Percentiles rank a stretch among this genome's conserved stretches.
These are phyloP conservation scores for Gobius niger DNA, from an alignment of 2,113 vertebrate genomes.

Conservation along the genomic window DNA sequence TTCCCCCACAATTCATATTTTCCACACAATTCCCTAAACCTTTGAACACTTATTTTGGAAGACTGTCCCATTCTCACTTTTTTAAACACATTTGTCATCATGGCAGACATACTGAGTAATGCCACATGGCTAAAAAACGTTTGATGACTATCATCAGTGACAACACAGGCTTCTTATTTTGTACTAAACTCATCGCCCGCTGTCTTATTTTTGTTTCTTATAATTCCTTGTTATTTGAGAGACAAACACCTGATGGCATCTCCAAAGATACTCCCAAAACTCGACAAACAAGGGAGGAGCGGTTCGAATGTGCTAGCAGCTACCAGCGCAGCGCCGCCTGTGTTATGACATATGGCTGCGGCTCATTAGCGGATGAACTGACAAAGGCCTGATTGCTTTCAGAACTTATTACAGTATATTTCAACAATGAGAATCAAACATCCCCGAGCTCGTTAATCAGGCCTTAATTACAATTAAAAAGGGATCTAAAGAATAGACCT, in stretches of 20 bases:
- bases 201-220: neutral
- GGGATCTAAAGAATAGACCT: conserved; percentile 72
- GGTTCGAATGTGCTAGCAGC: conserved; percentile 1
- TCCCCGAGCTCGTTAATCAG: conserved; percentile 68
- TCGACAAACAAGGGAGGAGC: conserved; percentile 11
- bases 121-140: too few relatives aligned
- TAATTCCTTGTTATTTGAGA: neutral
- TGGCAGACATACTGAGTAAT: too few relatives aligned
- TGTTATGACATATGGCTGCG: conserved; percentile 64
- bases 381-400: conserved; percentile 66
- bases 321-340: conserved; percentile 26
- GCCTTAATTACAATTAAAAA: conserved; percentile 73
- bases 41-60: too few relatives aligned
- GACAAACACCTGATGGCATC: conserved; percentile 27
- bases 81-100: too few relatives aligned
- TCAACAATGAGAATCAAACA: conserved; percentile 59
- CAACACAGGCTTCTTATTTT: too few relatives aligned
- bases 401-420: conserved; percentile 60
- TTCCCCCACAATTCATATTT: too few relatives aligned
- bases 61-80: too few relatives aligned
- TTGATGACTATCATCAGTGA: too few relatives aligned
- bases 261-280: neutral
- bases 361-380: conserved; percentile 69
- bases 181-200: neutral
- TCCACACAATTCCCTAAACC: too few relatives aligned